Conservation (phyloP, 2,888 invertebrate genomes). For the Helobdella robusta region DNA sequence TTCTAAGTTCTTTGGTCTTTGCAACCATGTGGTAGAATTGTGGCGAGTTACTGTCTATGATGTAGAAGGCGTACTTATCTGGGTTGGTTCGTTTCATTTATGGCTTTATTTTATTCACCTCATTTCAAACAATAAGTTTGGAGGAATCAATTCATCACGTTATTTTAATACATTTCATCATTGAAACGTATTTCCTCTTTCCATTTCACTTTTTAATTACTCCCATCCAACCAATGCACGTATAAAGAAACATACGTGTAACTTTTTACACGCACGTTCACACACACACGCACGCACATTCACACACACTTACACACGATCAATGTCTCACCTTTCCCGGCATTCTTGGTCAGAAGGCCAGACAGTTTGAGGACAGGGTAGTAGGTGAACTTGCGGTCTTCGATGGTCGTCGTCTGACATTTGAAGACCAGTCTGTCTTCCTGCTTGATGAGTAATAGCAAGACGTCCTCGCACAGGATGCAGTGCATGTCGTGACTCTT, state of each 20-base stretch:
- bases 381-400: constrained; percentile 52
- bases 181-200: no score
- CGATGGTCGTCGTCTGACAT: constrained; percentile 55
- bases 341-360: constrained; percentile 68
- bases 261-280: no score
- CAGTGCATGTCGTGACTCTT: constrained; percentile 57
- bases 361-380: constrained; percentile 73
- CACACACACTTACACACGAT: background rate
- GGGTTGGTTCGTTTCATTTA: constrained; percentile 16
- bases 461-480: constrained; percentile 70
- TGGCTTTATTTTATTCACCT: no score
- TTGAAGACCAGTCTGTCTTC: constrained; percentile 28
- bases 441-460: constrained; percentile 72
- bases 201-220: no score
- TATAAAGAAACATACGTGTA: no score
- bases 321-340: constrained; percentile 61
- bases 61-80: constrained; percentile 70
- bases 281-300: background rate
- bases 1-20: constrained; percentile 66
- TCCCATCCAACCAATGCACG: no score
- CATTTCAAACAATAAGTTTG: no score
- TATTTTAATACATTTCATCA: no score
- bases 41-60: constrained; percentile 60
- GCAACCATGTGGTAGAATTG: constrained; percentile 78
- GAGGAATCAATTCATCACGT: no score